phyloP scores from a whole-genome alignment of 2,888 invertebrate genomes.

The Sarcophaga rosellei region DNA sequence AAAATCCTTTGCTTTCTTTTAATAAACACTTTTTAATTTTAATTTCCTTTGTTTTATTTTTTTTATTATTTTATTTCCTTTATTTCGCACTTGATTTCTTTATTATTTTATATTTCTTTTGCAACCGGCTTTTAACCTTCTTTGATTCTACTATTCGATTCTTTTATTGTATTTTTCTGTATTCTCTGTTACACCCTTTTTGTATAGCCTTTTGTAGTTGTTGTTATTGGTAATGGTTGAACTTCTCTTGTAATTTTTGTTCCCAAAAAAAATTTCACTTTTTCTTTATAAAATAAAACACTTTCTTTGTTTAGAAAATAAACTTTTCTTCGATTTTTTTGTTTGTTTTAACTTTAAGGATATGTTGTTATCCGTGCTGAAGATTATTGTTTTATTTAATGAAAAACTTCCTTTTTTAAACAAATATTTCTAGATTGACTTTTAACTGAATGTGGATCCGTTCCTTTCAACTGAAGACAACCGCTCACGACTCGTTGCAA shows the following conservation, averaged over 20 bases:
- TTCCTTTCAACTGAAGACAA: constrained; percentile 69
- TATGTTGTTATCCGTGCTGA: constrained; percentile 12
- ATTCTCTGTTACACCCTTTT: constrained; percentile 68
- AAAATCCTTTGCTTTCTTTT: no score
- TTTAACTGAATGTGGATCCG: constrained; percentile 22
- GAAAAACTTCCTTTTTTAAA: constrained; percentile 30
- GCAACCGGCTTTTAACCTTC: constrained; percentile 61
- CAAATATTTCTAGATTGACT: constrained; percentile 20
- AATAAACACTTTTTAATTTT: no score
- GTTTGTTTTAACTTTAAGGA: constrained; percentile 20
- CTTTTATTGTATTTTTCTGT: constrained; percentile 55
- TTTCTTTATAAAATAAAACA: constrained; percentile 28
- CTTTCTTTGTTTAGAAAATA: constrained; percentile 35
- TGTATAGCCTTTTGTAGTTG: constrained; percentile 1
- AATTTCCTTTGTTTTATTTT: neutral
- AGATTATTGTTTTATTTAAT: neutral
- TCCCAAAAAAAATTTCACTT: constrained; percentile 49
- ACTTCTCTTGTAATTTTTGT: constrained; percentile 31
- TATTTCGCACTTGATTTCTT: constrained; percentile 31
- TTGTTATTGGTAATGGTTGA: constrained; percentile 15
- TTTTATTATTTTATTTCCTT: constrained; percentile 30
- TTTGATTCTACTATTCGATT: constrained; percentile 14
- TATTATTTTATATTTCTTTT: constrained; percentile 42
- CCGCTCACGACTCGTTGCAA: constrained; percentile 77
- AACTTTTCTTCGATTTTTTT: constrained; percentile 17